Conservation (phyloP, 2,797 vertebrate species). For the Acridotheres tristis region DNA sequence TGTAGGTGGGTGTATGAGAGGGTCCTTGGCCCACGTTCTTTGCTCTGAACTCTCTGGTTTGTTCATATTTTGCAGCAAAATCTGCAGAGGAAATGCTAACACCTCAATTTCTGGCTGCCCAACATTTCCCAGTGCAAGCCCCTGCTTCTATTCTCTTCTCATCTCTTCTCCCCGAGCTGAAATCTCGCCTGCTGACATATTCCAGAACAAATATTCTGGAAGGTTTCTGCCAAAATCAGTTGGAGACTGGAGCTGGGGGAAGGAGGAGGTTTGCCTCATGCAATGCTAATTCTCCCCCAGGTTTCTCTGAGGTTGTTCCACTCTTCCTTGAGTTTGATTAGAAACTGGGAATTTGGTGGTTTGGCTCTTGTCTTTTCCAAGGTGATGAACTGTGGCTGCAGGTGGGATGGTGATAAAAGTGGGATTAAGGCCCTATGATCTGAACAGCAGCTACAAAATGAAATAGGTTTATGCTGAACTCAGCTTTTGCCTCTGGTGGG, state of each 20-base stretch:
- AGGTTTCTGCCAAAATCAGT: neutral
- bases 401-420: neutral
- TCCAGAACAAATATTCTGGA: neutral
- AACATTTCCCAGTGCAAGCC: neutral
- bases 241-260: neutral
- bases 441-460: neutral
- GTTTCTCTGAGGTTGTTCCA: neutral
- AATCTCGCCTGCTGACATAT: accelerated
- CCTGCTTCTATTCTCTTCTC: neutral
- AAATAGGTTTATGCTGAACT: accelerated
- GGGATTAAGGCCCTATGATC: neutral
- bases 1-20: neutral
- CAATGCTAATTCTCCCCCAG: neutral
- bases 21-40: accelerated
- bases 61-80: neutral
- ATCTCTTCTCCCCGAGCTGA: neutral
- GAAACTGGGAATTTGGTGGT: neutral
- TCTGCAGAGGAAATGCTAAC: neutral
- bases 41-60: neutral
- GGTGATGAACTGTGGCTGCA: neutral
- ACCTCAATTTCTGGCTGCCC: neutral
- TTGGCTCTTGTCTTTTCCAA: neutral
- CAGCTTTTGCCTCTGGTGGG: neutral
- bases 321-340: neutral
- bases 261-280: neutral